Evolutionary conservation across 2,113 vertebrate species (phyloP).

Genomic region (Xenopus borealis): DNA sequence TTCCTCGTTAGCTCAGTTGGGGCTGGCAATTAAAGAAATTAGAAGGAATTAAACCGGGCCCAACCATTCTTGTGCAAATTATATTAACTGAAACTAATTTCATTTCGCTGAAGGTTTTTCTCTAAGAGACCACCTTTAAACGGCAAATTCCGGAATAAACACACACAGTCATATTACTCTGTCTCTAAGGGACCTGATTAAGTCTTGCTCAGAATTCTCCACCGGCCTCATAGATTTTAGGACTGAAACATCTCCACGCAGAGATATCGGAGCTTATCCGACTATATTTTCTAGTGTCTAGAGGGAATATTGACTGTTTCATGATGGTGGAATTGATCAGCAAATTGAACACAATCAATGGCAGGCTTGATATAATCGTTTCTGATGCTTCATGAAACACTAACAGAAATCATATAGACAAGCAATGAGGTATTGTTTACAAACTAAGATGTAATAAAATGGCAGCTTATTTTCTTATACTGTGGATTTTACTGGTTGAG

Average conservation of each 20-base stretch:
- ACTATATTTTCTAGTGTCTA: conserved; percentile 4
- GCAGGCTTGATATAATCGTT: too few relatives aligned
- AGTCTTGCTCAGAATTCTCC: not conserved
- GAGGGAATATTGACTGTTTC: too few relatives aligned
- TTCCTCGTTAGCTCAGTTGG: conserved; percentile 28
- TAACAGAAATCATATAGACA: too few relatives aligned
- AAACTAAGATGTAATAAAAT: too few relatives aligned
- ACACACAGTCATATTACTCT: not conserved
- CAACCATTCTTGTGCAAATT: conserved; percentile 28
- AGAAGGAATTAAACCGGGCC: conserved; percentile 32
- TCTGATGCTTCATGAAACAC: too few relatives aligned
- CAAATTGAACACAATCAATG: too few relatives aligned
- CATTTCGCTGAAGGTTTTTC: conserved; percentile 22
- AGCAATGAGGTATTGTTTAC: too few relatives aligned
- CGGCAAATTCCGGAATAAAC: conserved; percentile 8
- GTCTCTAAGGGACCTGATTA: conserved; percentile 1
- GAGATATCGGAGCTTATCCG: conserved; percentile 8
- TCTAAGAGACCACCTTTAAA: conserved; percentile 16
- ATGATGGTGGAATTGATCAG: too few relatives aligned
- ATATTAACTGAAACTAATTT: conserved; percentile 40
- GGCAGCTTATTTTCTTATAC: too few relatives aligned
- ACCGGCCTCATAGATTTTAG: conserved; percentile 14
- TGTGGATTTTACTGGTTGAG: too few relatives aligned
- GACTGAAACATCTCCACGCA: not conserved
- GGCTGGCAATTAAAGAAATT: conserved; percentile 38